Evolutionary conservation across 2,888 invertebrate genomes (phyloP), one percentile per base, ranked within the genome.

Genomic region (Chouioia cunea): DNA sequence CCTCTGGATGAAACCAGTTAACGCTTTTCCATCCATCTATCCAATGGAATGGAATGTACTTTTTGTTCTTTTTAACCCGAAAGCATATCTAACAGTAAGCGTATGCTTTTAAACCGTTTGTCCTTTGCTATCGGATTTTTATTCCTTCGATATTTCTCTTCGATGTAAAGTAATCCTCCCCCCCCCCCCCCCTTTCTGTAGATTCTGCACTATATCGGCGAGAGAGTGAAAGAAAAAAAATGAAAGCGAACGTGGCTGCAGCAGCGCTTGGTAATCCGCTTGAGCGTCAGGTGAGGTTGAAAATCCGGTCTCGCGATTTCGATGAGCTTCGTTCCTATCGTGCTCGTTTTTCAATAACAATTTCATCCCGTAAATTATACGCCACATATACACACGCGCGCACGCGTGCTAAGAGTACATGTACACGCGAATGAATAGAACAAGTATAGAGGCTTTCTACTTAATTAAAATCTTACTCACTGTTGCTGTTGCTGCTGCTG

Each of bases 21-120:
- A 36, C 36, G 36, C 36, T 36, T 36, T 36, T 36, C 36, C 36
- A 36, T 36, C 36, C 10, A 36, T 36, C 36, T 36, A 10, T 36
- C 10, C 2, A 12, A 10, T 36, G n/a, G n/a, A n/a, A n/a, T n/a
- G n/a, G n/a, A n/a, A n/a, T 36, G 36, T 36, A 6, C 36, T 36
- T 36, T 36, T 36, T 36, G 2, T 27, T 27, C 27, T 6, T 27
- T 27, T 6, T 12, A 10, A 10, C 36, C 12, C 36, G 36, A 36
- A 36, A 36, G 36, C 36, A 36, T 68, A 68, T 71, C 68, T 68
- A 71, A 47, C 67, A 48, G 72, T 64, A 69, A 62, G 50, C 54
- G 57, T 57, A 60, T 27, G 65, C 72, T 72, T 72, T 72, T 72
- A 72, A 72, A 63, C 14, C 52, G 53, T 63, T 67, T 67, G 60